phyloP scores from a whole-genome alignment of 2,888 invertebrate genomes.

The Nephrotoma flavescens region DNA sequence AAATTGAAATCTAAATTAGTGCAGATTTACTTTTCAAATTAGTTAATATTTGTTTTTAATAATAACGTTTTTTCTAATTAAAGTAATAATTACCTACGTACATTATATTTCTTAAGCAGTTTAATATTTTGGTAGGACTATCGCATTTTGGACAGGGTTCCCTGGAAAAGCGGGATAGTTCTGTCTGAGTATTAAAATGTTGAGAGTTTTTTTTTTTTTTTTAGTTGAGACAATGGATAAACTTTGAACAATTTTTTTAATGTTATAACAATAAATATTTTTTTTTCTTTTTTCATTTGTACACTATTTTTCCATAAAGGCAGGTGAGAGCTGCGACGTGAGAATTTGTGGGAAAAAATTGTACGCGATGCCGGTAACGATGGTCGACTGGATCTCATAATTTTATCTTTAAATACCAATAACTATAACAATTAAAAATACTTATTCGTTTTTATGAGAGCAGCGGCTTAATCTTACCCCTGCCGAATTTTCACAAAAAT shows the following conservation, averaged over 20 bases:
- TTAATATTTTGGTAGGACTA: background rate
- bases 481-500: constrained; percentile 12
- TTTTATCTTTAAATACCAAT: background rate
- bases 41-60: background rate
- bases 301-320: constrained; percentile 19
- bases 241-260: constrained; percentile 11
- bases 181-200: background rate
- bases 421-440: background rate
- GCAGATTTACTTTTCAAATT: background rate
- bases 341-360: constrained; percentile 17
- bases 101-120: background rate
- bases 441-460: constrained; percentile 2
- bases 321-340: constrained; percentile 26
- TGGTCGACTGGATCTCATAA: background rate
- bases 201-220: background rate
- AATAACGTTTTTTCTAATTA: background rate
- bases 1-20: background rate
- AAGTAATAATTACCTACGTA: background rate
- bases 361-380: constrained; percentile 19
- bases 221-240: background rate
- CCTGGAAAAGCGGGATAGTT: background rate
- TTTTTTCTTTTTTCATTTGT: constrained; percentile 14
- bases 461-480: constrained; percentile 13
- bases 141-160: background rate
- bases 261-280: background rate